Base-by-base conservation (phyloP, 2,888 invertebrate species). In the Drosophila quinaria region DNA sequence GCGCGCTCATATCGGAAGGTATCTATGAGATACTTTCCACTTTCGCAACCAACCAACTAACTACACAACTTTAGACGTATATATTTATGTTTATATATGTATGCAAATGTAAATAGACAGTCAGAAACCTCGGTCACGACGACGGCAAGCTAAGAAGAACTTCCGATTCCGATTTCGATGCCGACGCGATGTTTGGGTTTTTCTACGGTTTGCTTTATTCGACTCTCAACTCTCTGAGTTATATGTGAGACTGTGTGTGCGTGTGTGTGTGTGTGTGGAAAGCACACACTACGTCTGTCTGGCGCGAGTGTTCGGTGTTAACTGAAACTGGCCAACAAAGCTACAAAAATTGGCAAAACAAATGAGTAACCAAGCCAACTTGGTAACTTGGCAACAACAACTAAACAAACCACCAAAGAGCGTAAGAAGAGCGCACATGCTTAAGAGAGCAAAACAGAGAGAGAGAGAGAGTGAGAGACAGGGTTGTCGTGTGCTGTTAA, bases 261-360 rank as follows among this genome's bases (percentile, higher is more conserved):
- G 5, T 35, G 46, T 58, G 25, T 46, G 37, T 46, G 37, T 37
- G 56, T 35, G 58, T 58, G 61, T 35, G 31, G 11, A 39, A 31
- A 55, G 54, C 59, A 59, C 59, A 60, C 63, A 51, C 72, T 70
- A 79, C 80, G 86, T 82, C 87, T 88, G 83, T 56, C 62, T 69
- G 75, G 73, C 83, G 81, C 91, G 88, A 91, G 80, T 74, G 87
- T 78, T 89, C 82, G 79, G 71, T 79, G 65, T 71, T 76, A 89
- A 87, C 81, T 87, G 87, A 89, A 85, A 64, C 65, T 64, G 72
- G 71, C 61, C 58, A 55, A 37, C 62, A 55, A 59, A 68, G 78
- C 82, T 84, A 85, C 85, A 70, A 85, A 85, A 85, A 89, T 85
- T 87, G 87, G 87, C 87, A 83, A 89, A 87, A 89, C 87, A 88